These are phyloP conservation scores for Rosalia funebris DNA, from an alignment of 2,888 invertebrate species.

Conservation along the genomic window DNA sequence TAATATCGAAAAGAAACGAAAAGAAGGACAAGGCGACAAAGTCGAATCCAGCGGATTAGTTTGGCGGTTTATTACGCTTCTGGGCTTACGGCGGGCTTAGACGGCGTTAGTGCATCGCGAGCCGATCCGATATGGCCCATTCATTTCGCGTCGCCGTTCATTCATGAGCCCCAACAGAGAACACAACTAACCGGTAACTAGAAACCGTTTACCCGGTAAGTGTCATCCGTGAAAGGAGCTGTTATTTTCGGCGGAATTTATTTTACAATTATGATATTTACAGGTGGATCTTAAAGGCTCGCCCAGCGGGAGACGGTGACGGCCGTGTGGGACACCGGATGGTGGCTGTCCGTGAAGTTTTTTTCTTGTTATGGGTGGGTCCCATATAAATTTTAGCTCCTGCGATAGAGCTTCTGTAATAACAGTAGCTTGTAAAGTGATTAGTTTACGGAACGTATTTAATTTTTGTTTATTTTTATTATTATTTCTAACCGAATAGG, in stretches of 20 bases:
- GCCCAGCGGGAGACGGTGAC: background rate
- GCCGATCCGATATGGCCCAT: constrained; percentile 22
- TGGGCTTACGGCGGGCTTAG: constrained; percentile 46
- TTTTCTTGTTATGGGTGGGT: background rate
- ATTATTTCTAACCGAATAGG: too few species aligned
- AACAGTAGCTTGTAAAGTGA: constrained; percentile 5
- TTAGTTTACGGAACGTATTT: background rate
- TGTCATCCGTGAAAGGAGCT: constrained; percentile 12
- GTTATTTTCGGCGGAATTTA: constrained; percentile 10
- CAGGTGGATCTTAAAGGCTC: constrained; percentile 6
- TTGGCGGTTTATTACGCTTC: constrained; percentile 49
- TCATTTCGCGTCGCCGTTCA: constrained; percentile 19
- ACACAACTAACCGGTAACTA: constrained; percentile 20
- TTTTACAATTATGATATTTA: constrained; percentile 21
- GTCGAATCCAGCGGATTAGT: constrained; percentile 48
- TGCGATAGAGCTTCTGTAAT: constrained; percentile 6
- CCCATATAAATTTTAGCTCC: constrained; percentile 1
- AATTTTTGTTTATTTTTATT: background rate
- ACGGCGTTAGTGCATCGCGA: constrained; percentile 41
- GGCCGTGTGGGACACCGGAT: too few species aligned
- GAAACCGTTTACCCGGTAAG: constrained; percentile 5
- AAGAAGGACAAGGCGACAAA: constrained; percentile 40
- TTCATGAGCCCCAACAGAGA: constrained; percentile 11
- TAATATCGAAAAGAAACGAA: constrained; percentile 42
- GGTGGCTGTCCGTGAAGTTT: background rate